Base-by-base conservation (phyloP, 2,113 vertebrate genomes). In the Rhinopomastus cyanomelas region DNA sequence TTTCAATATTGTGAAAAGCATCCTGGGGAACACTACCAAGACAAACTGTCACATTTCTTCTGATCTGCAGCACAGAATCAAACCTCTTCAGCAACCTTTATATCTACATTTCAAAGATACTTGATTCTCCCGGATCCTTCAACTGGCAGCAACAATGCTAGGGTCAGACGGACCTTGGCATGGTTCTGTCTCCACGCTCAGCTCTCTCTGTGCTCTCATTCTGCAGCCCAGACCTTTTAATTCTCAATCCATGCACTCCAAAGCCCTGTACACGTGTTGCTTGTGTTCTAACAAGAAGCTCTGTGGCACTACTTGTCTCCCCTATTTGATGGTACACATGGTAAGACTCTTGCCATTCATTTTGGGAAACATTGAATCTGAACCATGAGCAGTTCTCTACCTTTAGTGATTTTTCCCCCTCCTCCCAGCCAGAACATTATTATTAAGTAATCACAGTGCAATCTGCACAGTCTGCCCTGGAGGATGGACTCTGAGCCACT, bases 301-400 rank as follows among this genome's bases (percentile, higher is more conserved):
- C 11, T 3, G 26, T 0, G 0, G 29, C 5, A 7, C 29, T 17
- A 6, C 52, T 71, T 27, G 37, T 62, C 84, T 67, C 62, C 55
- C 44, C 3, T 0, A 6, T 3, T 11, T 64, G 12, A 29, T 37
- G 0, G 0, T 6, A 5, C 23, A 17, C 15, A 49, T 5, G 12
- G 39, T 36, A 46, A 64, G 53, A 16, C 25, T 87, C 51, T 20
- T 9, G 27, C 39, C 80, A 32, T 68, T 82, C 4, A 0, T 74
- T 86, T 34, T 3, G 22, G 12, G 48, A n/a, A 25, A 39, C 57
- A 69, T 72, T 51, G 10, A 78, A 60, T 26, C 93, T 51, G 74
- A 66, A 22, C 32, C 3, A 1, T 6, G 55, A 93, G 72, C 30
- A 4, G 26, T 32, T 68, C 51, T 44, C 8, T 60, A 13, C 64